These are phyloP conservation scores for Pluvialis apricaria DNA, from an alignment of 2,113 vertebrate species.

Conservation along the genomic window DNA sequence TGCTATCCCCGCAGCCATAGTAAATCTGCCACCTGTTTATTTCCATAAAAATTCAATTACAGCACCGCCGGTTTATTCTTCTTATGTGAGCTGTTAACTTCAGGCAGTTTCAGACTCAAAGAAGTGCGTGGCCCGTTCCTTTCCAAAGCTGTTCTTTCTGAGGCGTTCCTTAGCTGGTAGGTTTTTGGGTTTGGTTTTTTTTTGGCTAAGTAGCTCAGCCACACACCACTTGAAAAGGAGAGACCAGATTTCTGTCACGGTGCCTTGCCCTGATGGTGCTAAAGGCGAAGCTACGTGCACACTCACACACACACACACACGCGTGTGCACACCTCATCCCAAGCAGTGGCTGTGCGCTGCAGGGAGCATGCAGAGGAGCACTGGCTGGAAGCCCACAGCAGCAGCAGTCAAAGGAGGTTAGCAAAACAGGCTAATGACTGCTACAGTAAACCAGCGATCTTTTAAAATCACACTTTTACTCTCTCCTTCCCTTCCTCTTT, in stretches of 20 bases:
- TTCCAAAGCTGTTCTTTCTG: not conserved
- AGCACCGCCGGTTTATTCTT: constrained; percentile 68
- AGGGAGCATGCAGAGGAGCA: no score
- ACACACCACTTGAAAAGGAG: not conserved
- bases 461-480: not conserved
- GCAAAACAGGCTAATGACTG: not conserved
- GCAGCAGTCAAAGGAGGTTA: not conserved
- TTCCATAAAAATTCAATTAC: constrained; percentile 85
- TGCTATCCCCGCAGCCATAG: constrained; percentile 63
- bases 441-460: fast-evolving
- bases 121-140: not conserved
- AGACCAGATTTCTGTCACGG: not conserved
- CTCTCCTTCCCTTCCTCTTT: not conserved
- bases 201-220: not conserved
- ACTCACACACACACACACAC: no score
- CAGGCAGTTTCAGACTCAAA: constrained; percentile 48
- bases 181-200: not conserved
- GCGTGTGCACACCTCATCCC: no score
- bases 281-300: not conserved
- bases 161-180: not conserved
- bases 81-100: constrained; percentile 71
- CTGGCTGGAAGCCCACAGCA: not conserved
- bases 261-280: not conserved
- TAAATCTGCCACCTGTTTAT: constrained; percentile 84
- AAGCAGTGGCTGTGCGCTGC: fast-evolving